These are phyloP conservation scores for Macaca nemestrina DNA, from an alignment of 2,113 vertebrate genomes.

Conservation along the genomic window DNA sequence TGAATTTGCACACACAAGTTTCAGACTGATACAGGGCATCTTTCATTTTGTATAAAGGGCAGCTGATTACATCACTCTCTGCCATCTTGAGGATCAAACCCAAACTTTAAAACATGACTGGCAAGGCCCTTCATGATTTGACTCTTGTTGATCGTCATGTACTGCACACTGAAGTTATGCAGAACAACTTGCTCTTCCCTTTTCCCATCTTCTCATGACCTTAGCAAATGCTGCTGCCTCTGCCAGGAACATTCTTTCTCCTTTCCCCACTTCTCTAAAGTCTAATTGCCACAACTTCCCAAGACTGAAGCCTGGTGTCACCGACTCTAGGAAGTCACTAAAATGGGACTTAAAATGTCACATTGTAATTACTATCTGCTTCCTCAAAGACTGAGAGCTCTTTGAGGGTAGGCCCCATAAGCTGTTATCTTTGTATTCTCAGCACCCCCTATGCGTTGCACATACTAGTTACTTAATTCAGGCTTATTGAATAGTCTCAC, in stretches of 20 bases:
- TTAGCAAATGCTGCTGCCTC: not conserved
- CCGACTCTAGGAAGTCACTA: not conserved
- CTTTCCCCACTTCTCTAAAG: not conserved
- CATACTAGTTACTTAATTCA: not conserved
- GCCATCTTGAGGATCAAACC: not conserved
- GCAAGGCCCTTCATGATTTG: not conserved
- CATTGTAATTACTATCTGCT: not conserved
- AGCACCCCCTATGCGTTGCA: not conserved
- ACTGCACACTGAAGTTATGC: not conserved
- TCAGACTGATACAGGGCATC: not conserved
- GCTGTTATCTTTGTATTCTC: not conserved
- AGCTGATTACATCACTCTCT: not conserved
- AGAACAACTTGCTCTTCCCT: not conserved
- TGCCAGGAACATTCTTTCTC: not conserved
- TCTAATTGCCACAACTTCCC: not conserved
- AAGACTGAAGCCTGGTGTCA: not conserved
- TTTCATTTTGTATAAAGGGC: not conserved
- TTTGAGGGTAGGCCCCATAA: not conserved
- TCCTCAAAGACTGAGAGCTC: not conserved
- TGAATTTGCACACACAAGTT: conserved; percentile 11
- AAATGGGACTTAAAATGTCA: not conserved
- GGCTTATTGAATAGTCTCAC: not conserved
- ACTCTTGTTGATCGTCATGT: not conserved
- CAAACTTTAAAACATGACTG: not conserved
- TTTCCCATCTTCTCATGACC: not conserved